Evolutionary conservation across 2,797 vertebrate species (phyloP).

Genomic region (Enoplosus armatus): DNA sequence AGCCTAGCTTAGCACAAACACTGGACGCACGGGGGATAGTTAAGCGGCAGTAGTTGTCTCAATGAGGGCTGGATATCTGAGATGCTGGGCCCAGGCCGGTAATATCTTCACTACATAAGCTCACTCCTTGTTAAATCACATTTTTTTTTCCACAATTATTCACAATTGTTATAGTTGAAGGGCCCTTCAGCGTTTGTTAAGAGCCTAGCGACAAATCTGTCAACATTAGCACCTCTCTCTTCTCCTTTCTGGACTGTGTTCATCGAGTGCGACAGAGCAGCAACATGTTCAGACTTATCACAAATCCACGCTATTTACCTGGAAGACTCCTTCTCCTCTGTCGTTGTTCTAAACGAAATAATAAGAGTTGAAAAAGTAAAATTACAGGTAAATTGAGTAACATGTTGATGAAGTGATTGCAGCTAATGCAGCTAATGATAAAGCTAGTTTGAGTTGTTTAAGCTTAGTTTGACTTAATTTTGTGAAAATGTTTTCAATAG

Average conservation of each 20-base stretch:
- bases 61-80: not conserved
- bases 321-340: not conserved
- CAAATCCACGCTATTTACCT: not conserved
- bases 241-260: not conserved
- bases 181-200: not conserved
- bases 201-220: not conserved
- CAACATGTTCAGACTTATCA: not conserved
- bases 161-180: not conserved
- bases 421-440: not conserved
- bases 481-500: not conserved
- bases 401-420: not conserved
- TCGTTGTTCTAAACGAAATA: not conserved
- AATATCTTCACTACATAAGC: not conserved
- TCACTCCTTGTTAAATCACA: not conserved
- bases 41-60: not conserved
- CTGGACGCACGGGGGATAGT: too few relatives aligned
- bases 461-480: not conserved
- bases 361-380: too few relatives aligned
- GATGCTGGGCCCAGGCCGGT: not conserved
- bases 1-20: not conserved
- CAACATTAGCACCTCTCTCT: slow-evolving; percentile 4
- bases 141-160: too few relatives aligned
- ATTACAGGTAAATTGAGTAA: too few relatives aligned
- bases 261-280: not conserved
- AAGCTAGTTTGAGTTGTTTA: too few relatives aligned